Conservation (phyloP, 2,888 invertebrate species). For the Hyposoter didymator region DNA sequence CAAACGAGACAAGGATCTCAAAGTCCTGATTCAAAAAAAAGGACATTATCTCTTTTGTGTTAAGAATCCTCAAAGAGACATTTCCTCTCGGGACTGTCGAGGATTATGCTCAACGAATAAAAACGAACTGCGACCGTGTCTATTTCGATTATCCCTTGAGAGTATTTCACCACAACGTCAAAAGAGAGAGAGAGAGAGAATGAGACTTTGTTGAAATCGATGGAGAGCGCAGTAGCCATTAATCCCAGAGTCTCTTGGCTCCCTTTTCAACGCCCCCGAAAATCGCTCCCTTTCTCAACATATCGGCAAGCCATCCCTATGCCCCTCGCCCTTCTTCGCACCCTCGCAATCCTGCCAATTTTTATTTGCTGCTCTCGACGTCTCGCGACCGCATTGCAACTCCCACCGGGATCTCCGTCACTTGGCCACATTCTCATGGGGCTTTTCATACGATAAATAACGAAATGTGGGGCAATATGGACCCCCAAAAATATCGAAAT, state of each 20-base stretch:
- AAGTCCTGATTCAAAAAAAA: conserved; percentile 28
- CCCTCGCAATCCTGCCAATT: conserved; percentile 30
- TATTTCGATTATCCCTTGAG: conserved; percentile 38
- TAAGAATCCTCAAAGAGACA: conserved; percentile 38
- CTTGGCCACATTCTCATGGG: conserved; percentile 80
- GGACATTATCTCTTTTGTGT: conserved; percentile 13
- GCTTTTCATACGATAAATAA: conserved; percentile 59
- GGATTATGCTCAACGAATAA: conserved; percentile 50
- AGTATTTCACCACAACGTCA: conserved; percentile 19
- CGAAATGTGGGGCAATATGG: conserved; percentile 17
- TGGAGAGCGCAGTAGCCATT: conserved; percentile 32
- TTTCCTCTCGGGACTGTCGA: conserved; percentile 43
- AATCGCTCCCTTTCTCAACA: conserved; percentile 48
- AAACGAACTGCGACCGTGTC: conserved; percentile 14
- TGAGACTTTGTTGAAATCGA: conserved; percentile 24
- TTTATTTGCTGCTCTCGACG: conserved; percentile 34
- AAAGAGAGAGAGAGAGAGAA: conserved; percentile 26
- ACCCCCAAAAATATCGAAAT: background rate
- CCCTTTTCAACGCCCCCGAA: conserved; percentile 57
- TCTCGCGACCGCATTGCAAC: conserved; percentile 26
- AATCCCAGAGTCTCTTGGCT: conserved; percentile 37
- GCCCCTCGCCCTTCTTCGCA: too few relatives aligned
- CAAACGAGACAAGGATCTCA: conserved; percentile 13
- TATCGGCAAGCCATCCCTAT: conserved; percentile 11
- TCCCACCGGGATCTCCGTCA: conserved; percentile 69